A percentile compares a stretch with the other conserved stretches of the same genome.
Conservation (phyloP, 2,888 invertebrate genomes). For the Diarsia rubi region DNA sequence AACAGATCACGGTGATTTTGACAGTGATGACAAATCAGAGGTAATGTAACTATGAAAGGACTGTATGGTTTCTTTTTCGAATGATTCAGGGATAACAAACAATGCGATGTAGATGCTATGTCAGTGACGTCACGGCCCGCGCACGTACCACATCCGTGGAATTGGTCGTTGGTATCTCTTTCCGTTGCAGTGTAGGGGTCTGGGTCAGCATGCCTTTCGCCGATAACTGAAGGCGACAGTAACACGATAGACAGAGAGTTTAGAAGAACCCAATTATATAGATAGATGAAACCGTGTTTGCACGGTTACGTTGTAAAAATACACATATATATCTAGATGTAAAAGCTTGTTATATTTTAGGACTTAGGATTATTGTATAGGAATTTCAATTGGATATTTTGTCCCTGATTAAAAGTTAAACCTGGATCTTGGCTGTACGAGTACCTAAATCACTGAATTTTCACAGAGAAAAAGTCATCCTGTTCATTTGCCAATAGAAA, state of each 20-base stretch:
- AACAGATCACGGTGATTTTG: not conserved
- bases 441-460: not conserved
- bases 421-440: too few species aligned
- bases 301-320: constrained; percentile 46
- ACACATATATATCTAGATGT: constrained; percentile 52
- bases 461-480: not conserved
- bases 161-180: constrained; percentile 67
- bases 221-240: constrained; percentile 83
- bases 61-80: constrained; percentile 45
- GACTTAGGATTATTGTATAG: constrained; percentile 14
- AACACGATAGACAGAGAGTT: constrained; percentile 73
- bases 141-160: constrained; percentile 81
- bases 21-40: not conserved
- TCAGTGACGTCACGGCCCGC: constrained; percentile 72
- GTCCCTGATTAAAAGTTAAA: constrained; percentile 7
- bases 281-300: constrained; percentile 42
- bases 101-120: constrained; percentile 65
- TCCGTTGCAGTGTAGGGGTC: constrained; percentile 82
- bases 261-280: constrained; percentile 64
- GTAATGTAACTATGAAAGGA: constrained; percentile 8
- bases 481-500: not conserved
- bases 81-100: constrained; percentile 57
- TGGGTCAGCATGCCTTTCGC: constrained; percentile 86
- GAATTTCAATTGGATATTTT: constrained; percentile 38
- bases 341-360: constrained; percentile 30